A percentile compares a stretch with the other conserved stretches of the same genome.
Conservation (phyloP, 2,888 invertebrate species). For the Syrphus vitripennis region DNA sequence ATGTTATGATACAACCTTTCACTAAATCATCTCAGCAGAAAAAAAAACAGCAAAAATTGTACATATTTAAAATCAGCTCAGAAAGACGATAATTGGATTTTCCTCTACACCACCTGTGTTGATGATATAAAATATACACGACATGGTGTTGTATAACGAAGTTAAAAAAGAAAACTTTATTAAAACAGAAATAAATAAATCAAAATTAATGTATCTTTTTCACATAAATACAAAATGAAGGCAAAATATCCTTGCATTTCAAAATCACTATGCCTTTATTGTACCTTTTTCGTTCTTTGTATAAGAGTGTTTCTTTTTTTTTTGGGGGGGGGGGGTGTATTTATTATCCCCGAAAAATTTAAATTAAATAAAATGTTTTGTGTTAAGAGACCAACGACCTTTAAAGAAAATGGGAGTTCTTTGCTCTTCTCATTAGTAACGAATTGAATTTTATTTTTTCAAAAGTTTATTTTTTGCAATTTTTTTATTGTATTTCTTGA, state of each 20-base stretch:
- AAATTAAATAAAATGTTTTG: not conserved
- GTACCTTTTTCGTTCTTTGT: not conserved
- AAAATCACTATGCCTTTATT: not conserved
- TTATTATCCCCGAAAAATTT: not conserved
- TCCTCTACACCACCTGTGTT: constrained; percentile 1
- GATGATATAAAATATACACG: constrained; percentile 1
- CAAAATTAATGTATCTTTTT: constrained; percentile 29
- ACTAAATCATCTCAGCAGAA: not conserved
- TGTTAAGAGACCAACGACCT: constrained; percentile 8
- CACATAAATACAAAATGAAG: constrained; percentile 43
- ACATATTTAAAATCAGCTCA: not conserved
- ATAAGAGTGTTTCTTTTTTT: not conserved
- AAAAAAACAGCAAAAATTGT: not conserved
- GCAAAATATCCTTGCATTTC: constrained; percentile 37
- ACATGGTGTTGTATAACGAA: not conserved
- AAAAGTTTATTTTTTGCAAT: not conserved
- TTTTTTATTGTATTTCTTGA: not conserved
- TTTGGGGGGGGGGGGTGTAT: not conserved
- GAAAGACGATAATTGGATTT: constrained; percentile 22
- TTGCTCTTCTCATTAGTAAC: constrained; percentile 15
- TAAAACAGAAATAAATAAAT: constrained; percentile 52
- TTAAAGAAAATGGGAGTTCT: not conserved
- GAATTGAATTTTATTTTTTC: constrained; percentile 33
- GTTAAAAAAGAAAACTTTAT: constrained; percentile 7
- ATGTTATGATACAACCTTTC: not conserved